Evolutionary conservation across 2,888 invertebrate species (phyloP).

Genomic region (Prenolepis imparis): DNA sequence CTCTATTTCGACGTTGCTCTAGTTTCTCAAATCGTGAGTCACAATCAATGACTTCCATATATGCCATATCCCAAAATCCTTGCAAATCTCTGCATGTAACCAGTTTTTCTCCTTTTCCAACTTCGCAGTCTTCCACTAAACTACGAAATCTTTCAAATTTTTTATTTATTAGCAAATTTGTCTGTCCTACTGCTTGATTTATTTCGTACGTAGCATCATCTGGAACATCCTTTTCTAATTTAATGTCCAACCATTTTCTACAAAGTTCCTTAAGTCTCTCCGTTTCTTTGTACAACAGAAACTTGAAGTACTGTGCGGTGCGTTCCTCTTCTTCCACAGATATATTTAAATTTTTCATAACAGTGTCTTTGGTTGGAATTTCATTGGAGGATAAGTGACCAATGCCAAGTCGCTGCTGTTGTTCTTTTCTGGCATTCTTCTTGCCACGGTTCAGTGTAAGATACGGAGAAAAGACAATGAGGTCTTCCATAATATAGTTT

Average conservation of each 20-base stretch:
- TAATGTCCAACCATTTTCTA: constrained; percentile 87
- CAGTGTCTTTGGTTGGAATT: constrained; percentile 81
- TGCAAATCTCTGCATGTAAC: constrained; percentile 91
- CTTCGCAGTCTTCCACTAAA: constrained; percentile 85
- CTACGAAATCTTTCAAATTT: constrained; percentile 92
- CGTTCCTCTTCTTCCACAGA: constrained; percentile 81
- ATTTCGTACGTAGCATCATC: constrained; percentile 89
- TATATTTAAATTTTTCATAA: constrained; percentile 79
- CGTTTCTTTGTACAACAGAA: constrained; percentile 87
- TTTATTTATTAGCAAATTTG: constrained; percentile 91
- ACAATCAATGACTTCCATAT: constrained; percentile 88
- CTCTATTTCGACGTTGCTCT: constrained; percentile 68
- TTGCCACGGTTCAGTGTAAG: constrained; percentile 89
- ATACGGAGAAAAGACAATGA: constrained; percentile 85
- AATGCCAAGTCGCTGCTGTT: constrained; percentile 72
- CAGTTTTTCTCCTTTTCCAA: constrained; percentile 86
- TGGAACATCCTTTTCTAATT: constrained; percentile 83
- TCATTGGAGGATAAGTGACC: constrained; percentile 53
- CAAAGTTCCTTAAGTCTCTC: constrained; percentile 87
- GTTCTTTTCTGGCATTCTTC: constrained; percentile 88
- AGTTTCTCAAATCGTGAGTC: constrained; percentile 79
- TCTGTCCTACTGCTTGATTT: constrained; percentile 92
- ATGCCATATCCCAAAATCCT: constrained; percentile 96
- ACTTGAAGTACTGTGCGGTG: constrained; percentile 86
- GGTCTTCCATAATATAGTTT: background rate